Evolutionary conservation across 2,113 vertebrate genomes (phyloP), one percentile per base, ranked within the genome.

Genomic region (Muntiacus reevesi): DNA sequence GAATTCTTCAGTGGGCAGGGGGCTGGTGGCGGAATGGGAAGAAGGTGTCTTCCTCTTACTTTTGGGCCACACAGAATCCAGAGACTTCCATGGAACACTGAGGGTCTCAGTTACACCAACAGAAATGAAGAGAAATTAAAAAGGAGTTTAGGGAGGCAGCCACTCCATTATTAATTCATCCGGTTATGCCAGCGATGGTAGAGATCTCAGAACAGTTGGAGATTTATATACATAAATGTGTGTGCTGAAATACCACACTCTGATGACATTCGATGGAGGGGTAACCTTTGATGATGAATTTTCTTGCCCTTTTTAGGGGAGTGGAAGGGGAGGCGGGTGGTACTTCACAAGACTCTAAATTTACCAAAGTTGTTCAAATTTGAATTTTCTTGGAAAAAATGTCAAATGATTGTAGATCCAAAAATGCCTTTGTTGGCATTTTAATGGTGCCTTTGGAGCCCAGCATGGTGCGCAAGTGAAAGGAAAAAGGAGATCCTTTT

Each of bases 241-340:
- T 67, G 89, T 71, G 81, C 94, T 88, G 85, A 97, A 94, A 97
- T 92, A 6, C 97, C 96, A 89, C 11, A 25, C 76, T 87, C 91
- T 27, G 76, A 52, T 97, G 98, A 16, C 97, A 96, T 98, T 97
- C 86, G 52, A 47, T 12, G 86, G 91, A 97, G 93, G 50, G 91
- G 96, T 89, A 52, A 97, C 98, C 98, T 98, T 98, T 97, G 85
- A 89, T 97, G 96, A 97, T 98, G 96, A 96, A 97, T 98, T 94
- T 96, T 94, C 94, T 89, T 98, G 96, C 96, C 97, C 97, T 98
- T 98, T 98, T 89, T 97, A 91, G 94, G 96, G 96, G 97, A 96
- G 91, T 82, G 76, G 79, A 96, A 94, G 55, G 91, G 91, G 93
- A 97, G 95, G 98, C 54, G 96, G 97, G 95, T 98, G 95, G 94